These are phyloP conservation scores for Rhynchopsitta pachyrhyncha DNA, from an alignment of 2,113 vertebrate species.

Conservation along the genomic window DNA sequence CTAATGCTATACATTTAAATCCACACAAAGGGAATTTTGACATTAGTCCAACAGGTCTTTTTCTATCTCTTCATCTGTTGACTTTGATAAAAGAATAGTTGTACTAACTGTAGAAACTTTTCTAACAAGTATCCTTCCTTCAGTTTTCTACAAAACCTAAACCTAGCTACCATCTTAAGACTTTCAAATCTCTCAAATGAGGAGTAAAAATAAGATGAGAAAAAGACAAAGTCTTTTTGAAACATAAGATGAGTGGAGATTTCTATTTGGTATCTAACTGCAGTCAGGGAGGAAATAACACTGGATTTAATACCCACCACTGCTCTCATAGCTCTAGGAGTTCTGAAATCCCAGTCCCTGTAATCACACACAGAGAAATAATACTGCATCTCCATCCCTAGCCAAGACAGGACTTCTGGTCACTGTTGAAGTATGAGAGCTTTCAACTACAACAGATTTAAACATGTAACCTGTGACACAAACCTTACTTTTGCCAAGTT, in stretches of 20 bases:
- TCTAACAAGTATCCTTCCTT: not conserved
- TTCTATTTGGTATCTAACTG: not conserved
- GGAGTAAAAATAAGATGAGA: fast-evolving
- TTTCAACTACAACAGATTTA: not conserved
- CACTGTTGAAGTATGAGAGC: not conserved
- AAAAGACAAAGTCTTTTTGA: not conserved
- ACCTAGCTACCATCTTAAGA: not conserved
- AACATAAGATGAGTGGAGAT: not conserved
- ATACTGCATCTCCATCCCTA: not conserved
- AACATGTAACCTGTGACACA: fast-evolving
- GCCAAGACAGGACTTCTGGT: not conserved
- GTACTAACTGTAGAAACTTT: not conserved
- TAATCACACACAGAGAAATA: not conserved
- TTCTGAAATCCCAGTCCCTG: not conserved
- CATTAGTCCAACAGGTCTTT: not conserved
- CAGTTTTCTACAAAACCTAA: not conserved
- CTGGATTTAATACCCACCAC: not conserved
- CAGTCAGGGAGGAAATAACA: not conserved
- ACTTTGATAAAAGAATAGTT: not conserved
- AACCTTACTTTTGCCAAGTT: not conserved
- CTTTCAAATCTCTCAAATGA: not conserved
- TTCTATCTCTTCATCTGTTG: not conserved
- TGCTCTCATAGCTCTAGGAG: not conserved
- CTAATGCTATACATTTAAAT: not conserved
- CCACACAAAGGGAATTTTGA: not conserved